Base-by-base conservation (phyloP, 30 jellyfish, hydroid and myxozoan genomes). In the Chrysaora quinquecirrha region DNA sequence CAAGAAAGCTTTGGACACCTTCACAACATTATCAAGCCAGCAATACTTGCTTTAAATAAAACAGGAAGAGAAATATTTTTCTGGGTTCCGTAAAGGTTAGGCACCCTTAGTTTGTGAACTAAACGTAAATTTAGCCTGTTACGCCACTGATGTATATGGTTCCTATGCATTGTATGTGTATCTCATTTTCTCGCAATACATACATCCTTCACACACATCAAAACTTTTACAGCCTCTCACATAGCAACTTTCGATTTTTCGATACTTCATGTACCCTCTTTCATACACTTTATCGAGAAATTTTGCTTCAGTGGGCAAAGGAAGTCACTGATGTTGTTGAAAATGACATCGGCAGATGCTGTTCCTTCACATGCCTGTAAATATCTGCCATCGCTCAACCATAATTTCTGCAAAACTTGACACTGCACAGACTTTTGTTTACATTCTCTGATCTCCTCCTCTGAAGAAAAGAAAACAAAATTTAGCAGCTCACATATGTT, bases 61-160 rank as follows among this genome's bases (percentile, higher is more conserved):
- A 38, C 54, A 38, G 54, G 11, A 38, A 38, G 54, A 38, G 54
- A 38, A 38, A 38, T 38, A 38, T 38, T 38, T n/a, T 38, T 38
- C 54, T 38, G 54, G 54, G 54, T 6, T 38, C 54, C 54, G 54
- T 38, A 38, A 38, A 14, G 54, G 54, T 38, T 38, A 3, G 54
- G 54, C 54, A 38, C 54, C 54, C 54, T 38, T 38, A 38, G 54
- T 38, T 38, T 38, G 54, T 14, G 54, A 38, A 38, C 54, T 38
- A 38, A 38, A 6, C 11, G 54, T 38, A 38, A 38, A 6, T 14
- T 38, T 38, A 38, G 54, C 54, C 54, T 38, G 54, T 38, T 38
- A 38, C 54, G 54, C 54, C 54, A 38, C 54, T 38, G 54, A 38
- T 38, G 54, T 38, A 38, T 38, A 38, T 38, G 54, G 54, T 38